phyloP scores from a whole-genome alignment of 2,797 vertebrate species.

The Liasis olivaceus region DNA sequence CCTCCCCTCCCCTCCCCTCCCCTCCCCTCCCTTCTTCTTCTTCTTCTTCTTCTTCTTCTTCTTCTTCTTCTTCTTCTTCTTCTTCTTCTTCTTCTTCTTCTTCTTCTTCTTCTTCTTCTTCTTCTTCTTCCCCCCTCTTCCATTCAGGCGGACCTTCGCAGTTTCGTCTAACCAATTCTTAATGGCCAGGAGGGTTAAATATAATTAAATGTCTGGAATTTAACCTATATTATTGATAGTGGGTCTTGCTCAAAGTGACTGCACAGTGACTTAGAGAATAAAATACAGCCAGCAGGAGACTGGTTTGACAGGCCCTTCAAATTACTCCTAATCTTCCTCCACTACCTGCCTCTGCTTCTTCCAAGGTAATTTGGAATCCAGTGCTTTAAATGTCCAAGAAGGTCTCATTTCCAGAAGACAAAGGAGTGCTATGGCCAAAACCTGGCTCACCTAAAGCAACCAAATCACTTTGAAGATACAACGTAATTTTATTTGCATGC shows the following conservation, averaged over 20 bases:
- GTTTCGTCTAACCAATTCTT: slow-evolving; percentile 27
- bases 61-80: no score
- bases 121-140: no score
- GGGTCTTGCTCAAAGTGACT: slow-evolving; percentile 65
- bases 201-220: slow-evolving; percentile 68
- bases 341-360: background rate
- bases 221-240: slow-evolving; percentile 68
- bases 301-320: slow-evolving; percentile 53
- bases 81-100: no score
- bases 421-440: background rate
- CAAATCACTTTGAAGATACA: background rate
- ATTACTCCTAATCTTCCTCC: slow-evolving; percentile 50
- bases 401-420: slow-evolving; percentile 27
- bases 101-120: rapidly evolving
- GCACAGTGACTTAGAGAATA: slow-evolving; percentile 63
- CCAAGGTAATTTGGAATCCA: background rate
- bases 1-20: rapidly evolving
- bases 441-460: background rate
- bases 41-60: no score
- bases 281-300: slow-evolving; percentile 48
- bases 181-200: slow-evolving; percentile 60
- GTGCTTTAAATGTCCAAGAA: slow-evolving; percentile 36
- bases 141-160: background rate
- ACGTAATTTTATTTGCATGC: background rate
- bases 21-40: no score